Evolutionary conservation across 2,797 vertebrate genomes (phyloP), one percentile per base, ranked within the genome.

Genomic region (Cephalopachus bancanus): DNA sequence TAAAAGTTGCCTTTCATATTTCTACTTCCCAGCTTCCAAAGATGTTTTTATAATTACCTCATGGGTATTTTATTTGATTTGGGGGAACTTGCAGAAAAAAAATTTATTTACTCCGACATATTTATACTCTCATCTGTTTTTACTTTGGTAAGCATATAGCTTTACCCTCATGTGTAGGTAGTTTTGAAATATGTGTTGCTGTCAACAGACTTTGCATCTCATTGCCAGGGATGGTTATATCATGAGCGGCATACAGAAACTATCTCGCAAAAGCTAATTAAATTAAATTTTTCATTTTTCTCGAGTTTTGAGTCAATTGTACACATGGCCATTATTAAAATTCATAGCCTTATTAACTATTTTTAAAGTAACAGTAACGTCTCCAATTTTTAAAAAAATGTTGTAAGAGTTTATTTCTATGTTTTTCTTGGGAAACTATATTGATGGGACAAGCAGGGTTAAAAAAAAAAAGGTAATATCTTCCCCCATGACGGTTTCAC

Each of bases 351-450:
- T 65, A 67, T 89, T 26, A 89, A 78, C 37, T 37, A 28, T 78
- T 55, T 65, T 55, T 78, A 19, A 53, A 65, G n/a, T 53, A n/a
- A 49, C 37, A 37, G 37, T 37, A 37, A 37, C 37, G 37, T 37
- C 37, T 37, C 37, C 37, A 37, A 37, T 37, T 37, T 37, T 97
- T 97, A n/a, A n/a, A n/a, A n/a, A n/a, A 98, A 97, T 98, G 96
- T 91, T 92, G 74, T 95, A 79, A 89, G 98, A 97, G n/a, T 17
- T 76, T 97, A 97, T 96, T 94, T 96, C 67, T 88, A 97, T 97
- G 90, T 60, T 72, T 98, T 8, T 69, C 92, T 93, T 20, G 16
- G 44, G 92, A 94, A 95, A 64, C n/a, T 71, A 10, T 51, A 60
- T 83, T 86, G 97, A 97, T 44, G 30, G 86, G 93, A 44, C 4